A percentile compares a stretch with the other conserved stretches of the same genome.
phyloP scores from a whole-genome alignment of 1,140 invertebrate genomes.

The Zeugodacus cucurbitae region DNA sequence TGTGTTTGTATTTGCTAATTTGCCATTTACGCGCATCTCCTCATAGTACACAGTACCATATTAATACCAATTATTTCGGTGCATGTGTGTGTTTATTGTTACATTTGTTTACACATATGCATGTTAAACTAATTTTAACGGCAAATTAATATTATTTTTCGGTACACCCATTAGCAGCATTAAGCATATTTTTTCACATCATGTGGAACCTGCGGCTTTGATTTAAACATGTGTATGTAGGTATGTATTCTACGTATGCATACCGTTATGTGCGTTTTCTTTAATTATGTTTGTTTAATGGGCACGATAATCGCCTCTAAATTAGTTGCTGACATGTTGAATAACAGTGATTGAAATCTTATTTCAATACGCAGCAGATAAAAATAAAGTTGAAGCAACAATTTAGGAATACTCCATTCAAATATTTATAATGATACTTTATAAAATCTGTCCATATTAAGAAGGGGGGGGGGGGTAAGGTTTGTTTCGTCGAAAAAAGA shows the following conservation, averaged over 20 bases:
- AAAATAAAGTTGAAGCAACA: neutral
- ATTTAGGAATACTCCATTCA: no score
- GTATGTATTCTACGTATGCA: neutral
- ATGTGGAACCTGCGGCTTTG: neutral
- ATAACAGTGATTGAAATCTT: neutral
- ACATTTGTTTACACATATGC: neutral
- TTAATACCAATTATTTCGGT: no score
- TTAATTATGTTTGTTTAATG: constrained; percentile 17
- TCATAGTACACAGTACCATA: neutral
- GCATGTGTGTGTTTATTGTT: neutral
- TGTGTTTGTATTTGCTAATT: no score
- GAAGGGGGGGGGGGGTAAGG: no score
- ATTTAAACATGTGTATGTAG: neutral
- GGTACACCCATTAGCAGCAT: neutral
- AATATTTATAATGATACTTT: no score
- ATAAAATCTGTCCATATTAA: no score
- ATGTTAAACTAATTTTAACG: neutral
- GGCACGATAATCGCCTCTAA: neutral
- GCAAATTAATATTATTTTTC: constrained; percentile 20
- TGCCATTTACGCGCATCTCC: neutral
- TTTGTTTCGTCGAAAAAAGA: no score
- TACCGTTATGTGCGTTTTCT: neutral
- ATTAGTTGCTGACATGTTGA: neutral
- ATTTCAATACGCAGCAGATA: neutral
- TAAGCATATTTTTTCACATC: neutral